Conservation (phyloP, 2,797 vertebrate genomes). For the Cyprinodon diabolis region DNA sequence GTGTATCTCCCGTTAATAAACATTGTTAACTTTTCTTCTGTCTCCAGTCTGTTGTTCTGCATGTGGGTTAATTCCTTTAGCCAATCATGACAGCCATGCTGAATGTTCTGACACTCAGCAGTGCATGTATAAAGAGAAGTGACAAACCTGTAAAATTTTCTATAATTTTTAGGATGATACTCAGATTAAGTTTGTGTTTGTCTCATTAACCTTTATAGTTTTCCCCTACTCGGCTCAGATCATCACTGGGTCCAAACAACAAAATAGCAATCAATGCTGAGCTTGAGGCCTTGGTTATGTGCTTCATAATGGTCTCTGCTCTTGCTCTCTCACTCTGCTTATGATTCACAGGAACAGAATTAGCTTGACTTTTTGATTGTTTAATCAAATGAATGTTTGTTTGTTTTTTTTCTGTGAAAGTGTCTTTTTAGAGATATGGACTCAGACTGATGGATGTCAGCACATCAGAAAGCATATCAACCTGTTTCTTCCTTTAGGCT, state of each 20-base stretch:
- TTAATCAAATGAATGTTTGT: constrained; percentile 7
- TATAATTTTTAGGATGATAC: neutral
- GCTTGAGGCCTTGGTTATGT: neutral
- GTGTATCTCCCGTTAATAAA: too few relatives aligned
- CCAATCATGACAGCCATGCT: too few relatives aligned
- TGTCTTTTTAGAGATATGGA: neutral
- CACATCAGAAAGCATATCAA: constrained; percentile 8
- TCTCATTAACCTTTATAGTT: neutral
- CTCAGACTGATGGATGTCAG: constrained; percentile 16
- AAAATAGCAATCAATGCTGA: neutral
- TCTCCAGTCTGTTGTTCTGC: too few relatives aligned
- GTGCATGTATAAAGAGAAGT: neutral
- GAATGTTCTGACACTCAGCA: too few relatives aligned
- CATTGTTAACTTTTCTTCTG: too few relatives aligned
- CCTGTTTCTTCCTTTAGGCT: constrained; percentile 7
- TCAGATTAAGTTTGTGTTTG: neutral
- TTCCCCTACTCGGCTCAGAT: neutral
- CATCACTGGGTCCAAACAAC: neutral
- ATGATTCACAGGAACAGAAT: constrained; percentile 12
- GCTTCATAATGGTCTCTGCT: neutral
- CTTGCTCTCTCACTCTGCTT: constrained; percentile 1
- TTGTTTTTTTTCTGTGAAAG: constrained; percentile 10
- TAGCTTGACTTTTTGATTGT: constrained; percentile 1
- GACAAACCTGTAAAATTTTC: neutral
- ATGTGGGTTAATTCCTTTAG: too few relatives aligned